A percentile compares a stretch with the other conserved stretches of the same genome.
Evolutionary conservation across 2,797 vertebrate species (phyloP).

Genomic region (Phataginus tricuspis): DNA sequence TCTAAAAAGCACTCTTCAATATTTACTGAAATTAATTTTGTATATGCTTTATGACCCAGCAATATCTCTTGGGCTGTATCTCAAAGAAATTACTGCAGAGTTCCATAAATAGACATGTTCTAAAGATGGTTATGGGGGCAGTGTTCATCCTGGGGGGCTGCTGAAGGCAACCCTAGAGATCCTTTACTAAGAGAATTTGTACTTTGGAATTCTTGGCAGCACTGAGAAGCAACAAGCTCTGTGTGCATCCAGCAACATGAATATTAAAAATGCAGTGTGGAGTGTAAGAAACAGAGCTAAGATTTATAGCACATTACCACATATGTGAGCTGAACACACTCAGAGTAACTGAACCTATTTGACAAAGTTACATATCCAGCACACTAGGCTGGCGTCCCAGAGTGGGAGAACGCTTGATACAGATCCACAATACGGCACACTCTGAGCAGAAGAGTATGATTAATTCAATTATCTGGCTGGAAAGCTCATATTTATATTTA

Average conservation of each 20-base stretch:
- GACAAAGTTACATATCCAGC: neutral
- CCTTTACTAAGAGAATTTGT: accelerated
- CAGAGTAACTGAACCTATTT: neutral
- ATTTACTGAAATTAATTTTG: neutral
- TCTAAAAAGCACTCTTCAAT: neutral
- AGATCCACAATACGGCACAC: neutral
- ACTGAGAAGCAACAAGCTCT: neutral
- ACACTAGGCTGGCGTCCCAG: neutral
- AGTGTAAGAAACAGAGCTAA: neutral
- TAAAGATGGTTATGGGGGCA: neutral
- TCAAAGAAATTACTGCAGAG: neutral
- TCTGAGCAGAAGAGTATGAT: neutral
- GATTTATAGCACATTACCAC: neutral
- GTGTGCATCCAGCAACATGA: accelerated
- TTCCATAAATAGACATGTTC: neutral
- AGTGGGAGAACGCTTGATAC: accelerated
- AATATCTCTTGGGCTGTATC: neutral
- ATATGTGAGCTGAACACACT: neutral
- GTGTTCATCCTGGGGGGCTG: no score
- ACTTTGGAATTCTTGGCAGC: neutral
- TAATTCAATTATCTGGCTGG: neutral
- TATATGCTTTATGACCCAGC: neutral
- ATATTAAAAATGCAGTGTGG: neutral
- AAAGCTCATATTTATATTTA: neutral
- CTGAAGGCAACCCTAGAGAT: neutral